These are phyloP conservation scores for Cottus gobio DNA, from an alignment of 2,113 vertebrate species.

Conservation along the genomic window DNA sequence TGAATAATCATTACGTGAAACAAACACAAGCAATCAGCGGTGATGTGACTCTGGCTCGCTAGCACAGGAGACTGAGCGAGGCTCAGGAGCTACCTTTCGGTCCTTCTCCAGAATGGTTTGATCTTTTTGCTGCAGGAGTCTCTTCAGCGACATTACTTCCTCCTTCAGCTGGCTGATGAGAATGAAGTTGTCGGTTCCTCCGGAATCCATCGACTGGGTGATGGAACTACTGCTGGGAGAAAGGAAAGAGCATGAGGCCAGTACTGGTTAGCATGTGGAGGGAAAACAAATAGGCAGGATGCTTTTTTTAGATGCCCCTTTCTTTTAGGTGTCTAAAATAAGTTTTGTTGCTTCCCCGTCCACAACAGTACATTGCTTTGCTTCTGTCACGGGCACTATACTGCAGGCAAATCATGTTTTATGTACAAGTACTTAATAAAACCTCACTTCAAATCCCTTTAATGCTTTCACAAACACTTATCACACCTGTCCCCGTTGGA, in stretches of 20 bases:
- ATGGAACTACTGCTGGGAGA: slow-evolving; percentile 92
- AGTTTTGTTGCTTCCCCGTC: not conserved
- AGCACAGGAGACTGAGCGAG: not conserved
- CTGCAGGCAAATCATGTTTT: too few relatives aligned
- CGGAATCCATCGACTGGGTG: slow-evolving; percentile 98
- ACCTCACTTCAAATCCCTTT: not conserved
- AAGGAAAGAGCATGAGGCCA: slow-evolving; percentile 14
- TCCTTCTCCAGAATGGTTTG: slow-evolving; percentile 98
- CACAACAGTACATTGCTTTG: too few relatives aligned
- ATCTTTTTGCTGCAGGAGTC: slow-evolving; percentile 96
- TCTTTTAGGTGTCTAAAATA: not conserved
- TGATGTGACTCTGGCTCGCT: not conserved
- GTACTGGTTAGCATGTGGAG: not conserved
- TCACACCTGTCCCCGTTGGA: slow-evolving; percentile 98
- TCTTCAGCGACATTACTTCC: slow-evolving; percentile 98
- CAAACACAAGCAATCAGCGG: not conserved
- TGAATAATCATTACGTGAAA: not conserved
- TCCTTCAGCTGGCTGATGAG: slow-evolving; percentile 99
- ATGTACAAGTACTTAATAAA: not conserved
- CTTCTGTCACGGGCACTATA: not conserved
- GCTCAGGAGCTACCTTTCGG: slow-evolving; percentile 86
- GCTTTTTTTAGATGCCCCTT: not conserved
- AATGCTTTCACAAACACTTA: not conserved
- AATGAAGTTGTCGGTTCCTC: slow-evolving; percentile 99
- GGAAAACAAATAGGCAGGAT: too few relatives aligned